A percentile compares a stretch with the other conserved stretches of the same genome.
phyloP scores from a whole-genome alignment of 2,888 invertebrate genomes.

The Mythimna albipuncta region DNA sequence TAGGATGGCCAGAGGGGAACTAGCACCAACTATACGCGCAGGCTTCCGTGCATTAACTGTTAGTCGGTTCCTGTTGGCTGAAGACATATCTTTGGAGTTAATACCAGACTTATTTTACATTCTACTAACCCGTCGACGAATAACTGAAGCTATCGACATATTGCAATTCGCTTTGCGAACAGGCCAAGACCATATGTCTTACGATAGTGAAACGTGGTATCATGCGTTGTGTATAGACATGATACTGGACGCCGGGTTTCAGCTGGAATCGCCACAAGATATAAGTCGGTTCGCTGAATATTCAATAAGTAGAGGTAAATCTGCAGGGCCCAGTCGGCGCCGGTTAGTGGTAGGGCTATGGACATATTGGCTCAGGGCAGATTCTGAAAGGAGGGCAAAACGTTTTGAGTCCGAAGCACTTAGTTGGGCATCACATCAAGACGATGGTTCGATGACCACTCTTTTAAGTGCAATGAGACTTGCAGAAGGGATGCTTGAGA shows the following conservation, averaged over 20 bases:
- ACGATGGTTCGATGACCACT: conserved; percentile 76
- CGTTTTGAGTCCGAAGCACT: conserved; percentile 84
- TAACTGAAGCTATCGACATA: conserved; percentile 88
- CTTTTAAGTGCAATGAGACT: conserved; percentile 82
- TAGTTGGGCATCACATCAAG: conserved; percentile 74
- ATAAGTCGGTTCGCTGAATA: conserved; percentile 84
- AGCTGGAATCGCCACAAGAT: conserved; percentile 85
- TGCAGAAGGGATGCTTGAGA: conserved; percentile 86
- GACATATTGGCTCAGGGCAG: conserved; percentile 85
- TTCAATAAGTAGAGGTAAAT: conserved; percentile 73
- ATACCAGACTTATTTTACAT: conserved; percentile 86
- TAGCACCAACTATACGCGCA: conserved; percentile 78
- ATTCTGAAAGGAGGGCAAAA: conserved; percentile 79
- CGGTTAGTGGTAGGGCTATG: conserved; percentile 82
- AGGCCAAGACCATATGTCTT: conserved; percentile 68
- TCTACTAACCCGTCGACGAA: conserved; percentile 82
- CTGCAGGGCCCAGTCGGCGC: conserved; percentile 74
- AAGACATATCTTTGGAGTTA: conserved; percentile 82
- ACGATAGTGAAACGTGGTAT: conserved; percentile 87
- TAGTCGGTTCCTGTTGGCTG: conserved; percentile 83
- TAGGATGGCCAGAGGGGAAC: conserved; percentile 78
- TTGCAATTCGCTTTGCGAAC: conserved; percentile 77
- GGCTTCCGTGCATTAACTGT: conserved; percentile 84
- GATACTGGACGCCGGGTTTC: conserved; percentile 90
- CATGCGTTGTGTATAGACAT: conserved; percentile 91